phyloP scores from a whole-genome alignment of 2,888 invertebrate species.

The Synanthedon tipuliformis region DNA sequence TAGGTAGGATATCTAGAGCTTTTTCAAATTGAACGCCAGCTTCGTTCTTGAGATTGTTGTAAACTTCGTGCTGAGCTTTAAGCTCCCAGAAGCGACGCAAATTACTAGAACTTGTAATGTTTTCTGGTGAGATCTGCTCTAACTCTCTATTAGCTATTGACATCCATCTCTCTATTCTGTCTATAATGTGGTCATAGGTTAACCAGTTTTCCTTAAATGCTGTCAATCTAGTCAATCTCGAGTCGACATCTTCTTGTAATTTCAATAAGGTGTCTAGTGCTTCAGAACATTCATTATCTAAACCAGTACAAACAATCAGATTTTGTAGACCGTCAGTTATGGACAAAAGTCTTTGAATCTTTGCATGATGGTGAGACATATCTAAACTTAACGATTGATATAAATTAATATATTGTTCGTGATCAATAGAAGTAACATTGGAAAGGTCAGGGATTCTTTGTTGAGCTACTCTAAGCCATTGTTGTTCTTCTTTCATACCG shows the following conservation, averaged over 20 bases:
- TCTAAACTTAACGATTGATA: constrained; percentile 85
- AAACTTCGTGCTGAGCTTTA: constrained; percentile 87
- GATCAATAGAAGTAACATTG: constrained; percentile 84
- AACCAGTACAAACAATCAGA: constrained; percentile 78
- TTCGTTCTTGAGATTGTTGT: constrained; percentile 81
- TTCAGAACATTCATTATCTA: constrained; percentile 80
- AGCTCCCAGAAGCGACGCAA: constrained; percentile 90
- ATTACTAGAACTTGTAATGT: constrained; percentile 75
- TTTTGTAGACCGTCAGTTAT: constrained; percentile 81
- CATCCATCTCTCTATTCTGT: constrained; percentile 82
- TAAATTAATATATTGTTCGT: constrained; percentile 85
- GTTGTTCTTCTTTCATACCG: constrained; percentile 84
- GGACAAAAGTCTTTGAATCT: constrained; percentile 78
- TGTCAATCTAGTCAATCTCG: constrained; percentile 76
- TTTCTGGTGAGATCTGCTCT: constrained; percentile 73
- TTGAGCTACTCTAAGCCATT: constrained; percentile 86
- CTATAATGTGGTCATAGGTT: constrained; percentile 78
- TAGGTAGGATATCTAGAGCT: constrained; percentile 80
- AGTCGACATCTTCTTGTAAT: constrained; percentile 81
- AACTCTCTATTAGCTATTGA: constrained; percentile 79
- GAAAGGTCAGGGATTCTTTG: constrained; percentile 85
- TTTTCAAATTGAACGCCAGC: constrained; percentile 80
- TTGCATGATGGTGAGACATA: constrained; percentile 83
- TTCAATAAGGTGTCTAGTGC: constrained; percentile 78
- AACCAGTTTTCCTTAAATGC: constrained; percentile 85